Evolutionary conservation across 2,113 vertebrate species (phyloP).

Genomic region (Antennarius striatus): DNA sequence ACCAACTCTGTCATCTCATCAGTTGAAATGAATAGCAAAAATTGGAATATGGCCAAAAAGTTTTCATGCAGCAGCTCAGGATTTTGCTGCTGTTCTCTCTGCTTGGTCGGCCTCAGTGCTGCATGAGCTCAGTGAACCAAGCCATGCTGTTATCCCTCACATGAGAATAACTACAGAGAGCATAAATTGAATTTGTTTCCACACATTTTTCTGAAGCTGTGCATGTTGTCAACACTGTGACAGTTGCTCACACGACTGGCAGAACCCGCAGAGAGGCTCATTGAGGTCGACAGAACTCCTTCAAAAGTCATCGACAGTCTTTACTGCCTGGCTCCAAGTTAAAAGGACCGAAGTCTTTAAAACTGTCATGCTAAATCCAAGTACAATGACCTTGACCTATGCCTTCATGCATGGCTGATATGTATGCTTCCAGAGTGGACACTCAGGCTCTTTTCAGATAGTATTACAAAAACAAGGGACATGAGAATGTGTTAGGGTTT

Average conservation of each 20-base stretch:
- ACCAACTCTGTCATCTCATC: too few species aligned
- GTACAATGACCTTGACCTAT: too few species aligned
- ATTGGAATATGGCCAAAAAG: too few species aligned
- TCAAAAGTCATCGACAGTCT: slow-evolving; percentile 36
- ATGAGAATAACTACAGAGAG: slow-evolving; percentile 58
- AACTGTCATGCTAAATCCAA: not conserved
- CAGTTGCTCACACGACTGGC: slow-evolving; percentile 46
- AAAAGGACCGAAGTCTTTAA: slow-evolving; percentile 16
- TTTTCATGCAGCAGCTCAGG: too few species aligned
- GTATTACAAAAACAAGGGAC: too few species aligned
- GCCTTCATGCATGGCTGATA: too few species aligned
- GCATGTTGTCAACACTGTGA: slow-evolving; percentile 46
- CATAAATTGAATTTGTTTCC: slow-evolving; percentile 62
- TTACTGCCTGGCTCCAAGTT: not conserved
- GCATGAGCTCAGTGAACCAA: slow-evolving; percentile 50
- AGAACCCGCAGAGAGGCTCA: slow-evolving; percentile 38
- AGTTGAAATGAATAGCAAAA: too few species aligned
- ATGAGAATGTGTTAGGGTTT: too few species aligned
- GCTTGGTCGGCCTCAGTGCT: slow-evolving; percentile 39
- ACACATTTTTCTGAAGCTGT: slow-evolving; percentile 53
- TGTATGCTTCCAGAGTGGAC: too few species aligned
- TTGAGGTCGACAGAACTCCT: slow-evolving; percentile 39
- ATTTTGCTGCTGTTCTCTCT: slow-evolving; percentile 2
- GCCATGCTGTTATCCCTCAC: slow-evolving; percentile 26
- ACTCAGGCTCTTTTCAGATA: too few species aligned